phyloP scores from a whole-genome alignment of 2,113 vertebrate genomes.

The Tor tambroides region DNA sequence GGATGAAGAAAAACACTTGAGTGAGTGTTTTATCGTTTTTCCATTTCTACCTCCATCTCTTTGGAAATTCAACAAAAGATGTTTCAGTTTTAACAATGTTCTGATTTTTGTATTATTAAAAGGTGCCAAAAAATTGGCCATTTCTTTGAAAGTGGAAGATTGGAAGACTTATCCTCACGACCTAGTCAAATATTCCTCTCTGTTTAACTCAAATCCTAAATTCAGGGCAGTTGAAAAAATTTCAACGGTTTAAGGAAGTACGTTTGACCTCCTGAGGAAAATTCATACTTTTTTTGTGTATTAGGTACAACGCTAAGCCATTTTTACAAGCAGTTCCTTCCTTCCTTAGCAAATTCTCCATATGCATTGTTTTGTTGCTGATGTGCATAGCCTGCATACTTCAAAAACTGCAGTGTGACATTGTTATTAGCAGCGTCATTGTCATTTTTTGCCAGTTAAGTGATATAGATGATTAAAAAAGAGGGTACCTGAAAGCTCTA shows the following conservation, averaged over 20 bases:
- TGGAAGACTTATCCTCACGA: not conserved
- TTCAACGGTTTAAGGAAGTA: too few relatives aligned
- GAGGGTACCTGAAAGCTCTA: not conserved
- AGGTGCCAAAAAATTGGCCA: not conserved
- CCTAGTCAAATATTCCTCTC: not conserved
- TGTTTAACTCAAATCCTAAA: not conserved
- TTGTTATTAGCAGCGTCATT: too few relatives aligned
- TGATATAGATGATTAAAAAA: not conserved
- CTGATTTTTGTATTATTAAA: not conserved
- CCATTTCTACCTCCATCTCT: not conserved
- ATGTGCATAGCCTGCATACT: too few relatives aligned
- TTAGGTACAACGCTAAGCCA: too few relatives aligned
- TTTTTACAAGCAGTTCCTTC: too few relatives aligned
- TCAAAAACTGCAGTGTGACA: too few relatives aligned
- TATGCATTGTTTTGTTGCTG: too few relatives aligned
- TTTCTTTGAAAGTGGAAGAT: not conserved
- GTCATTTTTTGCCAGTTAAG: not conserved
- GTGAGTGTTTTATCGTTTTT: conserved; percentile 76
- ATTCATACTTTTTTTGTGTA: too few relatives aligned
- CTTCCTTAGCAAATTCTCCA: too few relatives aligned
- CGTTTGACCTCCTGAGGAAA: too few relatives aligned
- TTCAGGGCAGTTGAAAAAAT: not conserved
- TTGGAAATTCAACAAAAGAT: not conserved
- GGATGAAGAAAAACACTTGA: conserved; percentile 83
- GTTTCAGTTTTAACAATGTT: not conserved